Evolutionary conservation across 2,113 vertebrate genomes (phyloP).

Genomic region (Pelecanus crispus): DNA sequence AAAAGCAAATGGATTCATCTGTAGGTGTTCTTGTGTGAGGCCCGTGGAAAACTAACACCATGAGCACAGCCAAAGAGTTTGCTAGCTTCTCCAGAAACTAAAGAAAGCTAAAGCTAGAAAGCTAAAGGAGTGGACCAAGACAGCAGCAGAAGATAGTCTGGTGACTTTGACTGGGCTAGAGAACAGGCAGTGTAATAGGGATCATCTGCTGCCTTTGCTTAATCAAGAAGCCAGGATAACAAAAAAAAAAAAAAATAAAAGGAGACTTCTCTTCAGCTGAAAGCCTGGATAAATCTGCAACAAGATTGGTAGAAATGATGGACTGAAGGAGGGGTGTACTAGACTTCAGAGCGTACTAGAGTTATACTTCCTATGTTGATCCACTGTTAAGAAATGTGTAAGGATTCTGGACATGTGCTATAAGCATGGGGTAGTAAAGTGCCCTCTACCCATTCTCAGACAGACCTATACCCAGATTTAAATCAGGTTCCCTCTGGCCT

Average conservation of each 20-base stretch:
- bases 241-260: not conserved
- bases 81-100: not conserved
- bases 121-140: not conserved
- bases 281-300: not conserved
- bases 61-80: not conserved
- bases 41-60: not conserved
- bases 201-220: not conserved
- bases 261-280: not conserved
- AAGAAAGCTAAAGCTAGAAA: not conserved
- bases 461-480: not conserved
- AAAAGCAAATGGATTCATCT: not conserved
- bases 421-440: not conserved
- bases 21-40: not conserved
- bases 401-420: not conserved
- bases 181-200: not conserved
- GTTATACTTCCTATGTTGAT: not conserved
- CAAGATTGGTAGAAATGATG: not conserved
- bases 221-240: not conserved
- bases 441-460: not conserved
- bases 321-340: not conserved
- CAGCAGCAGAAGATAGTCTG: not conserved
- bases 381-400: not conserved
- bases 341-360: not conserved
- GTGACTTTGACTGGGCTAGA: not conserved
- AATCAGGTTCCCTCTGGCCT: not conserved